Base-by-base conservation (phyloP, 2,888 invertebrate species). In the Pegoplata infirma region DNA sequence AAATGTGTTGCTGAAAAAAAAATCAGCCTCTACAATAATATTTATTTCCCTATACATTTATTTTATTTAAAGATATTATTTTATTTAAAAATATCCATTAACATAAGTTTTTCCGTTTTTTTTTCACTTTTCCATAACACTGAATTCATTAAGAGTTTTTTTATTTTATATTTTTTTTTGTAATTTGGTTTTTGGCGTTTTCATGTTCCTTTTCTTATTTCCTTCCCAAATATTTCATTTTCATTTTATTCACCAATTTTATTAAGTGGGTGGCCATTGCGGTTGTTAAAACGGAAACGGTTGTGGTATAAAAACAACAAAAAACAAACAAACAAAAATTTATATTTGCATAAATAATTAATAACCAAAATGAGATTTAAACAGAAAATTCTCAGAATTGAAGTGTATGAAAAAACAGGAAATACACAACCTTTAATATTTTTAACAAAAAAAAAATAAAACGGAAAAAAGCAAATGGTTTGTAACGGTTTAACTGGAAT, bases 291-390 rank as follows among this genome's bases (percentile, higher is more conserved):
- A 46, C 19, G 44, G 53, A 61, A 61, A 61, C n/a, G 46, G 2
- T 64, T 47, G 63, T 72, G 56, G 46, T 69, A 66, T 19, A 5
- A 47, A 6, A 14, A 2, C 10, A 32, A 3, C 4, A 28, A 53
- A n/a, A 61, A 53, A 23, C 2, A 46, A 32, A 25, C 19, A 23
- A 47, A 28, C n/a, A 19, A 28, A 55, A 36, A 63, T 28, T 32
- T 14, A n/a, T 47, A 68, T 66, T 74, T 59, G 53, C 68, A 63
- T 63, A 68, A 75, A 68, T 68, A 75, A 75, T 68, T 61, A 56
- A 68, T 49, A 40, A 49, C 17, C 59, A 14, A 75, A 68, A 75
- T 56, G 28, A 75, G 61, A 75, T 68, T 75, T 56, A 49, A 68
- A 75, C 40, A 25, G 19, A 56, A 63, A 56, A 61, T 47, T 23